phyloP scores from a whole-genome alignment of 2,888 invertebrate genomes.

The Chymomyza caudatula region DNA sequence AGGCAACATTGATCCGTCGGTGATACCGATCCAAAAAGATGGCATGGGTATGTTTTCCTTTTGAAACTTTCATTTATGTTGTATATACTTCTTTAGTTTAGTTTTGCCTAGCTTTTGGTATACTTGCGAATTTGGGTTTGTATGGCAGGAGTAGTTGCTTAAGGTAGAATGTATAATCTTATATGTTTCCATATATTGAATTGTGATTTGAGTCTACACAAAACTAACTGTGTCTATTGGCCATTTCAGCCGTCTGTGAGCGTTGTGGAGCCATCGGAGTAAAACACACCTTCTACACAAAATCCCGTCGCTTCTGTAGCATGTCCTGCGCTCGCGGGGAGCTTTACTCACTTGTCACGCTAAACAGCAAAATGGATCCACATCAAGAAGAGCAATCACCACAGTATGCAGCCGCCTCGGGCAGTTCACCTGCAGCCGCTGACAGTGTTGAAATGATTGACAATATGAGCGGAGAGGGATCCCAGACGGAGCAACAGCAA shows the following conservation, averaged over 20 bases:
- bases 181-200: background rate
- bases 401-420: conserved; percentile 30
- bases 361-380: conserved; percentile 72
- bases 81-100: conserved; percentile 28
- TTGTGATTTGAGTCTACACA: background rate
- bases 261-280: conserved; percentile 91
- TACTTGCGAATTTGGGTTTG: conserved; percentile 38
- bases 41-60: conserved; percentile 86
- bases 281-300: conserved; percentile 91
- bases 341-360: conserved; percentile 75
- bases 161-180: conserved; percentile 6
- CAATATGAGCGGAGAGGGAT: conserved; percentile 4
- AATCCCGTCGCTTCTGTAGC: conserved; percentile 89
- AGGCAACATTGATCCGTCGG: conserved; percentile 88
- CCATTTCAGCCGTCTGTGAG: conserved; percentile 86
- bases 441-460: conserved; percentile 3
- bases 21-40: conserved; percentile 92
- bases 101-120: conserved; percentile 8
- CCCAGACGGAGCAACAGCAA: conserved; percentile 28
- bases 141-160: conserved; percentile 28
- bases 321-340: conserved; percentile 86
- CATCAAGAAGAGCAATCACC: conserved; percentile 36
- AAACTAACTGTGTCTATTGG: background rate
- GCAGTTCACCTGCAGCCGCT: background rate
- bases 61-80: conserved; percentile 21